Percentiles rank a stretch among this genome's conserved stretches.
These are phyloP conservation scores for Eira barbara DNA, from an alignment of 2,113 vertebrate species.

Conservation along the genomic window DNA sequence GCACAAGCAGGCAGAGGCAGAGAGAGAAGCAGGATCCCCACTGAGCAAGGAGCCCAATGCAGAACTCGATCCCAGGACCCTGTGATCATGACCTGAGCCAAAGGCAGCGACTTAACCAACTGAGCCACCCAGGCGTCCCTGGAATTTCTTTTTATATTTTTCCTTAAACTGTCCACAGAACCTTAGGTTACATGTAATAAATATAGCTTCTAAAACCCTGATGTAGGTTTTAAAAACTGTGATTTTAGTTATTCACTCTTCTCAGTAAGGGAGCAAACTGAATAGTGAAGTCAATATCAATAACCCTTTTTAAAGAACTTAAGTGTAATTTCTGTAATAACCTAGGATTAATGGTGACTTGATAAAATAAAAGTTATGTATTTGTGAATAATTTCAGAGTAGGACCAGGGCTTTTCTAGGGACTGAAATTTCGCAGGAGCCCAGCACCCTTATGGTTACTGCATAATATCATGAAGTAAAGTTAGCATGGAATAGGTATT, in stretches of 20 bases:
- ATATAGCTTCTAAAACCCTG: slow-evolving; percentile 23
- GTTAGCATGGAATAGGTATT: background rate
- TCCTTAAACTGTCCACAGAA: background rate
- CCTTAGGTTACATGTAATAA: slow-evolving; percentile 32
- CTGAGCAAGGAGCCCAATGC: too few relatives aligned
- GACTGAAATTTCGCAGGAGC: background rate
- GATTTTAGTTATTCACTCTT: slow-evolving; percentile 33
- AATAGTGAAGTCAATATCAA: slow-evolving; percentile 28
- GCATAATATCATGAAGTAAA: slow-evolving; percentile 1
- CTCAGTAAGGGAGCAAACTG: slow-evolving; percentile 9
- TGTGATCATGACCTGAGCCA: too few relatives aligned
- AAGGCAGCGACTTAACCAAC: too few relatives aligned
- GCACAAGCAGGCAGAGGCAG: too few relatives aligned
- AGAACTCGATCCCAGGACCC: too few relatives aligned
- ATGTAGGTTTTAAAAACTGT: slow-evolving; percentile 8
- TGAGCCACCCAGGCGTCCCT: background rate
- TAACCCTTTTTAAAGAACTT: slow-evolving; percentile 47
- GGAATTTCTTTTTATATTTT: slow-evolving; percentile 19
- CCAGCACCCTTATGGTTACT: background rate
- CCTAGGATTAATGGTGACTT: slow-evolving; percentile 18
- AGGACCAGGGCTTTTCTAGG: slow-evolving; percentile 12
- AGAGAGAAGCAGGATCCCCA: too few relatives aligned
- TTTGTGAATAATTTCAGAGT: slow-evolving; percentile 44
- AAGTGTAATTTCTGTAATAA: slow-evolving; percentile 39
- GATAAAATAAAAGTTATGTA: background rate